phyloP scores from a whole-genome alignment of 2,888 invertebrate genomes.

The Endotricha flammealis region DNA sequence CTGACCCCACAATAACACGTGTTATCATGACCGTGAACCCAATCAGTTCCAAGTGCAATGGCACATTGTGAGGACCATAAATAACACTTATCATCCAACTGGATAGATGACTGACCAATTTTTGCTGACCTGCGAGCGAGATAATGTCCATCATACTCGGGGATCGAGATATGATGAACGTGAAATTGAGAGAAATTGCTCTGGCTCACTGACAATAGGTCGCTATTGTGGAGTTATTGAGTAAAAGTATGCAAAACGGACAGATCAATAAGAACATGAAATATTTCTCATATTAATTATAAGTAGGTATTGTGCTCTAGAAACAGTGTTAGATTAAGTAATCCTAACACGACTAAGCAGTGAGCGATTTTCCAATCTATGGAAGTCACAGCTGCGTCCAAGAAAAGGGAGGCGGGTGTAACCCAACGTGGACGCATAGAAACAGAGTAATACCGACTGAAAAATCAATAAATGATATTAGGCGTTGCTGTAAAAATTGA shows the following conservation, averaged over 20 bases:
- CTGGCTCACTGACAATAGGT: slow-evolving; percentile 37
- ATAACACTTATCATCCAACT: slow-evolving; percentile 62
- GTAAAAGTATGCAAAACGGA: not conserved
- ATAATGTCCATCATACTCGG: slow-evolving; percentile 8
- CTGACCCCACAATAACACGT: not conserved
- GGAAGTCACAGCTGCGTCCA: too few species aligned
- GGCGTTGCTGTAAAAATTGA: too few species aligned
- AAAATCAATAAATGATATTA: too few species aligned
- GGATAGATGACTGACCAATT: slow-evolving; percentile 49
- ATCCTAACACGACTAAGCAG: too few species aligned
- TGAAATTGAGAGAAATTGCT: slow-evolving; percentile 39
- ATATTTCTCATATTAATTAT: too few species aligned
- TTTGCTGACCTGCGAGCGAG: slow-evolving; percentile 37
- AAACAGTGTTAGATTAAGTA: too few species aligned
- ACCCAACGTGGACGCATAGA: too few species aligned
- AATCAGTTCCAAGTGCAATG: slow-evolving; percentile 66
- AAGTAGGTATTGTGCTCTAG: too few species aligned
- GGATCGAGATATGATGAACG: slow-evolving; percentile 28
- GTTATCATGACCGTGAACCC: slow-evolving; percentile 62
- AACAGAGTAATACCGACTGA: too few species aligned
- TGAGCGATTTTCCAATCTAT: too few species aligned
- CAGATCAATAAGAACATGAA: too few species aligned
- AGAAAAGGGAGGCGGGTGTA: too few species aligned
- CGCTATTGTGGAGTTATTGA: slow-evolving; percentile 6
- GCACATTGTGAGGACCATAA: slow-evolving; percentile 61